Percentiles rank a stretch among this genome's conserved stretches.
These are phyloP conservation scores for Phengaris arion DNA, from an alignment of 2,888 invertebrate species.

Conservation along the genomic window DNA sequence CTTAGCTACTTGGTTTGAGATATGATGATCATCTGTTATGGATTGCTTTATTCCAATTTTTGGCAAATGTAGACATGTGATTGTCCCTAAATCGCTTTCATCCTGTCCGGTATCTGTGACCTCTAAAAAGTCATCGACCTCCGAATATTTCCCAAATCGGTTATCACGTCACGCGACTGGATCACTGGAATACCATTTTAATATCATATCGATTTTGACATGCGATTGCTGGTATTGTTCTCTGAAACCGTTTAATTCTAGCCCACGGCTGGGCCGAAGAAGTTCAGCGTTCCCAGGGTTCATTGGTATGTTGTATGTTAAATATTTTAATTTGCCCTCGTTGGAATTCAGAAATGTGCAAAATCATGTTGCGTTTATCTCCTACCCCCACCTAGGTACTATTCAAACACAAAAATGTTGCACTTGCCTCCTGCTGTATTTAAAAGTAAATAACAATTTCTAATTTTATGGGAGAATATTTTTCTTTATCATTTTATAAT, in stretches of 20 bases:
- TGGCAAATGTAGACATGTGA: constrained; percentile 18
- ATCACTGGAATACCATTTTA: constrained; percentile 38
- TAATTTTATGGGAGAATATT: no score
- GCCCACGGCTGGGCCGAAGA: constrained; percentile 1
- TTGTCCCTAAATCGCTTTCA: constrained; percentile 39
- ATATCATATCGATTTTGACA: constrained; percentile 28
- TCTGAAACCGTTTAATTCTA: constrained; percentile 15
- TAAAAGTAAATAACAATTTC: no score
- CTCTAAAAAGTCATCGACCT: constrained; percentile 74
- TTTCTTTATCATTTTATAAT: no score
- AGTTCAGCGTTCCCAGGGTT: neutral
- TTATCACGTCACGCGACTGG: constrained; percentile 66
- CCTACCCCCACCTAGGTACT: neutral
- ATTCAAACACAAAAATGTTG: no score
- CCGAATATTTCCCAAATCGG: constrained; percentile 71
- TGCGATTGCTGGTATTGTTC: constrained; percentile 27
- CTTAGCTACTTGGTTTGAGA: neutral
- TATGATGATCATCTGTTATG: neutral
- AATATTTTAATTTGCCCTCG: neutral
- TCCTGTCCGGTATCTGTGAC: constrained; percentile 53
- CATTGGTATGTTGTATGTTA: neutral
- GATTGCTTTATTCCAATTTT: neutral
- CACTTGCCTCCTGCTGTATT: no score
- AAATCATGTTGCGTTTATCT: neutral
- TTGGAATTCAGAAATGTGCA: neutral